Conservation (phyloP, 2,113 vertebrate genomes). For the Grammomys dolichurus region DNA sequence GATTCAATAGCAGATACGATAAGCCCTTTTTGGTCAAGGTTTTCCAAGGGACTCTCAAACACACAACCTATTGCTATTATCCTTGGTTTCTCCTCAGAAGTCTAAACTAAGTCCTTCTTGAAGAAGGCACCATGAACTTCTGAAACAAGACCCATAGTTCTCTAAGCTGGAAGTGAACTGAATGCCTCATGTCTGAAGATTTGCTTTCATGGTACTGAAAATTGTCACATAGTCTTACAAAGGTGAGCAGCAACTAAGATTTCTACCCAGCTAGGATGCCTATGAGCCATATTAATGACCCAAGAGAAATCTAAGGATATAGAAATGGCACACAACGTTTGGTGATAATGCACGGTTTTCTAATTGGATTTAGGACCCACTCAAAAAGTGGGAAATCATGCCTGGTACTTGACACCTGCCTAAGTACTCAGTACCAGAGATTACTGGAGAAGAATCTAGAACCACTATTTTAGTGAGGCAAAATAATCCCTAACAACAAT, state of each 20-base stretch:
- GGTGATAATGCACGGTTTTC: not conserved
- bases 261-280: not conserved
- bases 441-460: not conserved
- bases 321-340: not conserved
- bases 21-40: not conserved
- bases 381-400: not conserved
- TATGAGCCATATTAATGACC: not conserved
- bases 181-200: not conserved
- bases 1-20: not conserved
- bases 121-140: not conserved
- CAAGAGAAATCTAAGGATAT: not conserved
- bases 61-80: not conserved
- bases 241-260: not conserved
- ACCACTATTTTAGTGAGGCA: not conserved
- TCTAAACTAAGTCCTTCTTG: not conserved
- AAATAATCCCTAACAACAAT: too few relatives aligned
- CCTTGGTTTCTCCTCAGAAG: too few relatives aligned
- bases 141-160: not conserved
- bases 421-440: not conserved
- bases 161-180: not conserved
- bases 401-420: not conserved
- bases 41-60: not conserved
- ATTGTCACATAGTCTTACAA: not conserved
- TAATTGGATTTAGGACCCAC: not conserved
- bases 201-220: not conserved